Conservation (phyloP, 2,888 invertebrate species). For the Homarus gammarus region DNA sequence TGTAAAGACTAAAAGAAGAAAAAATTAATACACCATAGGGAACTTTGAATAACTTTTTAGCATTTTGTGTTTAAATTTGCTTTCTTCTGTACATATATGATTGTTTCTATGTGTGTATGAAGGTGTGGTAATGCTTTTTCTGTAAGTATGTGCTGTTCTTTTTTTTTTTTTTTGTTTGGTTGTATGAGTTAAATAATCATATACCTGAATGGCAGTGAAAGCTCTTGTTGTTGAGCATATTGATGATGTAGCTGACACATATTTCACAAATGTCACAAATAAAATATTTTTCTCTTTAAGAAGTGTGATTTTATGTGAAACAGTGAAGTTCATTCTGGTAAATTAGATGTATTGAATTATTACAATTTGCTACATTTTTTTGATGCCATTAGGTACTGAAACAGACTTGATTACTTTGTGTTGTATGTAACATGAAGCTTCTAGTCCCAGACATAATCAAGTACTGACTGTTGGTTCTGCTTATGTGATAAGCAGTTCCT, state of each 20-base stretch:
- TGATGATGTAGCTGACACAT: not conserved
- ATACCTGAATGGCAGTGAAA: not conserved
- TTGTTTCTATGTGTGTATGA: no score
- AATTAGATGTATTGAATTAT: not conserved
- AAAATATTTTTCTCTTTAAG: not conserved
- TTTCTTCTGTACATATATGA: no score
- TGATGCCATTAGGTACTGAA: not conserved
- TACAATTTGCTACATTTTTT: not conserved
- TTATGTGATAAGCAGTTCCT: not conserved
- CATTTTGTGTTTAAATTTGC: no score
- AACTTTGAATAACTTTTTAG: no score
- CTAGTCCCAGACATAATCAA: conserved; percentile 10
- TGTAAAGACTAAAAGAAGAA: no score
- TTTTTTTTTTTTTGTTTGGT: no score
- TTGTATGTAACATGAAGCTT: not conserved
- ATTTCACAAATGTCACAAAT: not conserved
- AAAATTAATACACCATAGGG: no score
- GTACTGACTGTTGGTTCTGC: not conserved
- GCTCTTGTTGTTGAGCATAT: not conserved
- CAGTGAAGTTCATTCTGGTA: not conserved
- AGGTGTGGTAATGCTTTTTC: no score
- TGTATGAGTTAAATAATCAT: no score
- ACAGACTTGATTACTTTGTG: not conserved
- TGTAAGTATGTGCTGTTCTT: no score
- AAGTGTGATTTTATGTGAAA: not conserved